Conservation (phyloP, 1,140 invertebrate species). For the Colletes latitarsis region DNA sequence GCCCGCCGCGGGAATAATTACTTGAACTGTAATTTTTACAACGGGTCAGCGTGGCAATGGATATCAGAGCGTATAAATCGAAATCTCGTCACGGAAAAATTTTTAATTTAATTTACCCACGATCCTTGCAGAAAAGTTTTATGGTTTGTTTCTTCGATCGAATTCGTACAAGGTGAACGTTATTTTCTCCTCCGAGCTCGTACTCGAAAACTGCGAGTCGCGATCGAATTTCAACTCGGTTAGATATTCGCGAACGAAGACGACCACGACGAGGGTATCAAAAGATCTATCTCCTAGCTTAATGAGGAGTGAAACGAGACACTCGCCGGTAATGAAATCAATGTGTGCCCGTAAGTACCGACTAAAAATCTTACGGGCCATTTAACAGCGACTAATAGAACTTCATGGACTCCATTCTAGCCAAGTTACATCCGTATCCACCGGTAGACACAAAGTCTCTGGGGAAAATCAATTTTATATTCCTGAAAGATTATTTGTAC, state of each 20-base stretch:
- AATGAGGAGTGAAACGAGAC: slow-evolving; percentile 56
- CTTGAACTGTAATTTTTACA: slow-evolving; percentile 37
- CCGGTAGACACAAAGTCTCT: not conserved
- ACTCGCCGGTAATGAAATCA: slow-evolving; percentile 37
- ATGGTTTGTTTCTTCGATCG: no score
- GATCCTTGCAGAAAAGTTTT: no score
- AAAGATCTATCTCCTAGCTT: slow-evolving; percentile 48
- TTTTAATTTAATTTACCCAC: slow-evolving; percentile 5
- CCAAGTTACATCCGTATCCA: no score
- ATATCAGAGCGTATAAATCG: slow-evolving; percentile 29
- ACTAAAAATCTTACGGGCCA: slow-evolving; percentile 40
- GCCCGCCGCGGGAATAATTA: slow-evolving; percentile 34
- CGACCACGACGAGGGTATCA: slow-evolving; percentile 1
- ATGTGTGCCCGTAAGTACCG: slow-evolving; percentile 9
- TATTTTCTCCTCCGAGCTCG: no score
- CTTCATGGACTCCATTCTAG: not conserved
- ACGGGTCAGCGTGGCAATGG: slow-evolving; percentile 19
- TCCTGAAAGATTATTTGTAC: no score
- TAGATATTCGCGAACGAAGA: slow-evolving; percentile 10
- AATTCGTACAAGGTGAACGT: not conserved
- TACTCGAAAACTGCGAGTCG: slow-evolving; percentile 33
- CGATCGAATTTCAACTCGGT: slow-evolving; percentile 59
- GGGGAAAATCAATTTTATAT: no score
- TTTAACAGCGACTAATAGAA: slow-evolving; percentile 22
- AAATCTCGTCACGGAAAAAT: not conserved